Evolutionary conservation across 1,140 invertebrate genomes (phyloP).

Genomic region (Lepidurus apus): DNA sequence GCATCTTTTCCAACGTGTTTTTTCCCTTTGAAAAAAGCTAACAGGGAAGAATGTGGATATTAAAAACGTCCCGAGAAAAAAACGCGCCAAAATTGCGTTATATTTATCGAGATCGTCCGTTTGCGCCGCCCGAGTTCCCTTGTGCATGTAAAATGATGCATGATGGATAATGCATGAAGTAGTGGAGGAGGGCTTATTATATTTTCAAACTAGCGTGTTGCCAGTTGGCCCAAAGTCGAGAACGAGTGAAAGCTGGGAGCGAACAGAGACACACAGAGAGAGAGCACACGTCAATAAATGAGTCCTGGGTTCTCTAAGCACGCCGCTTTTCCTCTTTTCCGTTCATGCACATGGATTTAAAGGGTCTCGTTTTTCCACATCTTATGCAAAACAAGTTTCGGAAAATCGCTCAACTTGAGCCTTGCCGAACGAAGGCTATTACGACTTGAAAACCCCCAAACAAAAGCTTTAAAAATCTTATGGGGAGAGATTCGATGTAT

Average conservation of each 20-base stretch:
- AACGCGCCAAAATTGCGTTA: background rate
- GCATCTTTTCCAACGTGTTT: background rate
- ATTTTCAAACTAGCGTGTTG: slow-evolving; percentile 22
- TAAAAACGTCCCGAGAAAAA: background rate
- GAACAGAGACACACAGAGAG: slow-evolving; percentile 1
- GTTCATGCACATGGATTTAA: background rate
- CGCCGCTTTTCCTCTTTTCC: background rate
- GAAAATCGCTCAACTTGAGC: too few species aligned
- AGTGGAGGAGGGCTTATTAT: slow-evolving; percentile 13
- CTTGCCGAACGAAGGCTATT: too few species aligned
- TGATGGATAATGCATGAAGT: slow-evolving; percentile 19
- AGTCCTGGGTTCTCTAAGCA: background rate
- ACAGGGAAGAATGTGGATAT: background rate
- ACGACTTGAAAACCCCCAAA: too few species aligned
- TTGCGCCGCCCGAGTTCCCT: background rate
- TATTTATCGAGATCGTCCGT: background rate
- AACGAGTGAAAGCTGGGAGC: background rate
- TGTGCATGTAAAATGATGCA: slow-evolving; percentile 16
- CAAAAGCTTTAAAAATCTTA: too few species aligned
- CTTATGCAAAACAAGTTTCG: too few species aligned
- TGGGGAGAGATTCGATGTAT: too few species aligned
- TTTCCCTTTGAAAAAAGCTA: background rate
- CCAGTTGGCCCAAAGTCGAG: slow-evolving; percentile 20
- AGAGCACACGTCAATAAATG: slow-evolving; percentile 15
- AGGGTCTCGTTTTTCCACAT: too few species aligned